Conservation (phyloP, 2,888 invertebrate species). For the Nomada fabriciana region DNA sequence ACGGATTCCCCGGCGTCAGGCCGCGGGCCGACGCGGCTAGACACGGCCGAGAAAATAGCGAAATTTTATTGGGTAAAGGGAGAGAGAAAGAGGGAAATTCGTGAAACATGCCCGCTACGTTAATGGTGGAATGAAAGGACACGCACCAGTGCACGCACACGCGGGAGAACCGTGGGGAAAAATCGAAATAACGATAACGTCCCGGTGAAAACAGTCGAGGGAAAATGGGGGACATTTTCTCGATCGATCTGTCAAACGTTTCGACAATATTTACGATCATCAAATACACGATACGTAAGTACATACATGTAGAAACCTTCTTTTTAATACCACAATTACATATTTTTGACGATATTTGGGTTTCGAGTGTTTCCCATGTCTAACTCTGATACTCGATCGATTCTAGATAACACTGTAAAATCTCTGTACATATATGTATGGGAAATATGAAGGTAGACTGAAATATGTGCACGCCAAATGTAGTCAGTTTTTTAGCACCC, state of each 20-base stretch:
- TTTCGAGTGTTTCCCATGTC: too few species aligned
- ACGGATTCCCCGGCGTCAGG: constrained; percentile 47
- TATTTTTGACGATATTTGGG: too few species aligned
- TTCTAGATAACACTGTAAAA: too few species aligned
- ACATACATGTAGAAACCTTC: too few species aligned
- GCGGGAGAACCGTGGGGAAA: not conserved
- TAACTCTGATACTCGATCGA: too few species aligned
- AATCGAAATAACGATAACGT: not conserved
- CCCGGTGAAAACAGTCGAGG: constrained; percentile 9
- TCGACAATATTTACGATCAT: not conserved
- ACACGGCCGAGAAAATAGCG: constrained; percentile 43
- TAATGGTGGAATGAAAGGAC: not conserved
- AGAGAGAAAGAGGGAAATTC: not conserved
- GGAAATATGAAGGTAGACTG: too few species aligned
- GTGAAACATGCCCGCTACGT: constrained; percentile 2
- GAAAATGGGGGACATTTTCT: not conserved
- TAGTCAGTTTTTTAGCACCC: too few species aligned
- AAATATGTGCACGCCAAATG: too few species aligned
- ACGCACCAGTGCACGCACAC: not conserved
- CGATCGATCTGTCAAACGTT: not conserved
- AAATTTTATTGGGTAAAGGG: constrained; percentile 16
- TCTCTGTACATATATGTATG: too few species aligned
- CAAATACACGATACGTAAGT: too few species aligned
- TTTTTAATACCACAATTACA: too few species aligned
- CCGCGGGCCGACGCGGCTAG: constrained; percentile 30